Evolutionary conservation across 2,113 vertebrate species (phyloP).

Genomic region (Bubo bubo): DNA sequence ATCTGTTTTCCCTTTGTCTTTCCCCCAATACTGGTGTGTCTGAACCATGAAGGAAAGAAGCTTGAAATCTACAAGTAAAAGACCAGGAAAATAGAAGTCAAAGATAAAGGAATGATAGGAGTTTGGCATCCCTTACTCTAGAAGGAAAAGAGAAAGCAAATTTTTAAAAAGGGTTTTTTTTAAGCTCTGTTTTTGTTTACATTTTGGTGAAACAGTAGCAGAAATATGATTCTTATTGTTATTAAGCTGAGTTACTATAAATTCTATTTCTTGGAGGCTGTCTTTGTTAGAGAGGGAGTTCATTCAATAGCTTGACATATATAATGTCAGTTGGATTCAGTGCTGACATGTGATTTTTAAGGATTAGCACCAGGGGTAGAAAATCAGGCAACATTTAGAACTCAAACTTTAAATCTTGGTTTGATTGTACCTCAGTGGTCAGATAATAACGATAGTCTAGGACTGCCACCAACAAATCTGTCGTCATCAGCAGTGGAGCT

Average conservation of each 20-base stretch:
- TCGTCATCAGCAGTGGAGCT: neutral
- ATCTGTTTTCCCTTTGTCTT: neutral
- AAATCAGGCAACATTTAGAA: neutral
- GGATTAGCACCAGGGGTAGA: neutral
- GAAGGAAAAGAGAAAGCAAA: neutral
- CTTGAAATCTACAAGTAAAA: neutral
- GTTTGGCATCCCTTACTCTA: neutral
- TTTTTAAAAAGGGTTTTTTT: neutral
- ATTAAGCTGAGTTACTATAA: neutral
- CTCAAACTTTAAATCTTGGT: neutral
- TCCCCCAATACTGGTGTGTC: neutral
- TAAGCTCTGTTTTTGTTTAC: neutral
- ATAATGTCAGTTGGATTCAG: neutral
- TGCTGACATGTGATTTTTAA: neutral
- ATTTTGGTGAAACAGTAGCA: neutral
- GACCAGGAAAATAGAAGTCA: neutral
- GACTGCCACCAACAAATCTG: neutral
- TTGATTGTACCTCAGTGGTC: neutral
- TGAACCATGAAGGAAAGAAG: neutral
- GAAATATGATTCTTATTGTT: neutral
- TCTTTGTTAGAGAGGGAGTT: neutral
- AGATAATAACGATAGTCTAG: neutral
- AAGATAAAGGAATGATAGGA: neutral
- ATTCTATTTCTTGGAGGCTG: neutral
- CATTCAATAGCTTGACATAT: neutral